Evolutionary conservation across 1,140 invertebrate species (phyloP), one percentile per base, ranked within the genome.

Genomic region (Euglossa dilemma): DNA sequence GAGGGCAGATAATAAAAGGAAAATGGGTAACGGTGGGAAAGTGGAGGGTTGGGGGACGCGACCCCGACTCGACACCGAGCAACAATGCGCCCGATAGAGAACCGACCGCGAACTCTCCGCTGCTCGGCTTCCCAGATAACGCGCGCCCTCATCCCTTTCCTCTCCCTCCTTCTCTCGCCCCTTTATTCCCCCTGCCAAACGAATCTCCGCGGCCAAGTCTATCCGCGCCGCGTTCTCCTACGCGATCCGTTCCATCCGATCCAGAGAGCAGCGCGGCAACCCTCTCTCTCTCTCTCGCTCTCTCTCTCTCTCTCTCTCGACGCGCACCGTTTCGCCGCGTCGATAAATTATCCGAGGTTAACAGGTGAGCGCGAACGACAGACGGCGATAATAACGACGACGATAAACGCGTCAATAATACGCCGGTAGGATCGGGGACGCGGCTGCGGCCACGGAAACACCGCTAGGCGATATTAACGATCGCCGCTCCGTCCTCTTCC

Each of bases 1-100:
- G 90, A 91, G 89, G 88, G 86, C 90, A 92, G 91, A 93, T 92
- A 92, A 93, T 93, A 91, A 92, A 92, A 92, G 91, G 90, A 92
- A 92, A 92, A 92, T 91, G 91, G 84, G 92, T 91, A 89, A 92
- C 88, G 90, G 86, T 93, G 1, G 1, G 85, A 89, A 90, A 92
- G 91, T 91, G 85, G 90, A 91, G 87, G 89, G 90, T 90, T 91
- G 84, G 86, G 83, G 76, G 85, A 86, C 77, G 77, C 90, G 90
- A 92, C 89, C 88, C 91, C 87, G 89, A 89, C 82, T 83, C 87
- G 79, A 61, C 83, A 78, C 74, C 71, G 57, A 78, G 89, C 89
- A 92, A 93, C 92, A 92, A 93, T 92, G 89, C 91, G 82, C 91
- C 59, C 47, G 91, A 93, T 91, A 92, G 86, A 91, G 84, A 70